phyloP scores from a whole-genome alignment of 2,888 invertebrate genomes.

The Orchesellides sinensis region DNA sequence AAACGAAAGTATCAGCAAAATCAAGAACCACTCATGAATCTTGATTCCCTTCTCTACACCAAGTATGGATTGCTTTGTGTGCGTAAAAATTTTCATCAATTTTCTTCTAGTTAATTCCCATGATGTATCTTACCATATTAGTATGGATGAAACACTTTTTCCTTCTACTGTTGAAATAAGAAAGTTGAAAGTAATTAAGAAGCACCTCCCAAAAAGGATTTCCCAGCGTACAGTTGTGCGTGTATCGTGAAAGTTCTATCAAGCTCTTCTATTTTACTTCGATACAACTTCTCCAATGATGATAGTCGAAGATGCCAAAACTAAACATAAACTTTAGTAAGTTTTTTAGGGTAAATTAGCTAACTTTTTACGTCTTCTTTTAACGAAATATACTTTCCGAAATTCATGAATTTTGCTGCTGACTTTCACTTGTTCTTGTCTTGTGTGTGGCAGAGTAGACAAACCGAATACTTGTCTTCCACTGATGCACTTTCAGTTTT shows the following conservation, averaged over 20 bases:
- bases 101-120: constrained; percentile 7
- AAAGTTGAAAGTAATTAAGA: constrained; percentile 58
- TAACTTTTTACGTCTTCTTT: constrained; percentile 41
- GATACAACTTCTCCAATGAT: constrained; percentile 13
- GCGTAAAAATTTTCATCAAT: constrained; percentile 13
- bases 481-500: neutral
- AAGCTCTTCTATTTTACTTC: constrained; percentile 21
- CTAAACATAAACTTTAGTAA: constrained; percentile 21
- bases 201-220: neutral
- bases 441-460: neutral
- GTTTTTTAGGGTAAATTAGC: constrained; percentile 44
- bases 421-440: constrained; percentile 26
- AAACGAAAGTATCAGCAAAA: too few relatives aligned
- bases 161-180: constrained; percentile 18
- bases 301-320: constrained; percentile 19
- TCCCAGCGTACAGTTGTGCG: too few relatives aligned
- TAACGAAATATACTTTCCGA: constrained; percentile 14
- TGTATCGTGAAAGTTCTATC: neutral
- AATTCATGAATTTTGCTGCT: constrained; percentile 17
- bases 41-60: too few relatives aligned
- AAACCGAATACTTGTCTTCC: too few relatives aligned
- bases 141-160: neutral
- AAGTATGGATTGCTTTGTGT: neutral
- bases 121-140: neutral
- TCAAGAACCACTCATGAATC: too few relatives aligned